Evolutionary conservation across 2,113 vertebrate genomes (phyloP).

Genomic region (Hippocampus mohnikei): DNA sequence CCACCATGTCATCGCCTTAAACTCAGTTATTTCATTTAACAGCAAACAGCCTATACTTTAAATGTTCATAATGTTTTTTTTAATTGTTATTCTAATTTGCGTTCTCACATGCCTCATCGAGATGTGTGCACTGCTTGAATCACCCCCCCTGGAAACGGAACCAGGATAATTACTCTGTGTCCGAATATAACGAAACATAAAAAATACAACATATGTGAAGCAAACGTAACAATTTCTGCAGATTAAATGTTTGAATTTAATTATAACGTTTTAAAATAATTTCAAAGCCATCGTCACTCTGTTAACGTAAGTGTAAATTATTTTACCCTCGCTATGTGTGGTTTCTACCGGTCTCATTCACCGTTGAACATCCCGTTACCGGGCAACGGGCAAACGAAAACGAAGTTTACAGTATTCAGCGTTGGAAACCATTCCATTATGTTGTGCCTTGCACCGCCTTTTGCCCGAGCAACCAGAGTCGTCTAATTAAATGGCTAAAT

Average conservation of each 20-base stretch:
- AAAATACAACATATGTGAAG: not conserved
- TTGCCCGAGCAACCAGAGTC: not conserved
- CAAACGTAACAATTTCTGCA: not conserved
- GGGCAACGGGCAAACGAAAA: constrained; percentile 51
- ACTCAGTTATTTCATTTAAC: not conserved
- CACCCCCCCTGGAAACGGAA: constrained; percentile 4
- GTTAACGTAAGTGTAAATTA: not conserved
- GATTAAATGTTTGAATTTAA: not conserved
- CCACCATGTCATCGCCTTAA: no score
- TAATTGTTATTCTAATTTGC: not conserved
- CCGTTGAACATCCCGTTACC: constrained; percentile 27
- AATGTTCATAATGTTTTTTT: not conserved
- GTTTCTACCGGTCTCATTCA: constrained; percentile 29
- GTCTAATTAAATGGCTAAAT: constrained; percentile 68
- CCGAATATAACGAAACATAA: not conserved
- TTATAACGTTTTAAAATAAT: not conserved
- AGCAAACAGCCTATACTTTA: not conserved
- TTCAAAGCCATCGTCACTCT: not conserved
- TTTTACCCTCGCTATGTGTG: not conserved
- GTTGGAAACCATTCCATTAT: not conserved
- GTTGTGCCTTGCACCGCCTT: not conserved
- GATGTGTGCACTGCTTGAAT: constrained; percentile 23
- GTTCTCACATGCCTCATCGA: not conserved
- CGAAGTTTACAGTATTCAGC: not conserved
- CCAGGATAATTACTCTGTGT: not conserved